Conservation (phyloP, 1,140 invertebrate species). For the Drosophila guanche region DNA sequence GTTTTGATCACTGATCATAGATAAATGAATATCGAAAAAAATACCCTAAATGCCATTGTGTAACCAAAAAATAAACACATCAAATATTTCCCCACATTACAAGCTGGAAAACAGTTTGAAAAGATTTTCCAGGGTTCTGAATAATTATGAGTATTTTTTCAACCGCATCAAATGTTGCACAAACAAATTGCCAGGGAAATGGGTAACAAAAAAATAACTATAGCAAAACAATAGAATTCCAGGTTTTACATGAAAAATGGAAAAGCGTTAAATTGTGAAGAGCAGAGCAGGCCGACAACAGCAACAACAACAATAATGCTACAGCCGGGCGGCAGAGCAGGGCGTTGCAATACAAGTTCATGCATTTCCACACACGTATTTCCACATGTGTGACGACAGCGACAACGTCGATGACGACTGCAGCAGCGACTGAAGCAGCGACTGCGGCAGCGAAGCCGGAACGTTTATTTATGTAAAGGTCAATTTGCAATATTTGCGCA, state of each 20-base stretch:
- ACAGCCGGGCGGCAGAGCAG: not conserved
- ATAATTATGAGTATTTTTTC: constrained; percentile 22
- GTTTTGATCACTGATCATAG: too few species aligned
- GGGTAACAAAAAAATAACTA: constrained; percentile 17
- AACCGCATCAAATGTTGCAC: constrained; percentile 34
- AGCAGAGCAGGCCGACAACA: constrained; percentile 12
- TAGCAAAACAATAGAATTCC: constrained; percentile 25
- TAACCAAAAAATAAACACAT: not conserved
- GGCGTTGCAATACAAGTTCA: constrained; percentile 39
- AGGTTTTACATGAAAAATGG: constrained; percentile 31
- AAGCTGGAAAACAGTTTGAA: constrained; percentile 29
- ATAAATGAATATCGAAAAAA: too few species aligned
- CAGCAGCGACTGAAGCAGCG: not conserved
- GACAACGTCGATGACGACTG: constrained; percentile 27
- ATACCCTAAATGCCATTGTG: too few species aligned
- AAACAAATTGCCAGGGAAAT: constrained; percentile 8
- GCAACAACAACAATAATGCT: constrained; percentile 10
- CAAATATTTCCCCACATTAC: not conserved
- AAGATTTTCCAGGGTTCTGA: constrained; percentile 16
- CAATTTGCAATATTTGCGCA: constrained; percentile 78
- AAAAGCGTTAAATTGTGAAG: constrained; percentile 53
- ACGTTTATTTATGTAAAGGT: constrained; percentile 78
- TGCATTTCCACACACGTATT: constrained; percentile 56
- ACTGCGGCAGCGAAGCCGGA: constrained; percentile 14
- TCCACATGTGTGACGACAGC: constrained; percentile 37